phyloP scores from a whole-genome alignment of 2,888 invertebrate genomes.

The Hirtodrosophila cameraria region DNA sequence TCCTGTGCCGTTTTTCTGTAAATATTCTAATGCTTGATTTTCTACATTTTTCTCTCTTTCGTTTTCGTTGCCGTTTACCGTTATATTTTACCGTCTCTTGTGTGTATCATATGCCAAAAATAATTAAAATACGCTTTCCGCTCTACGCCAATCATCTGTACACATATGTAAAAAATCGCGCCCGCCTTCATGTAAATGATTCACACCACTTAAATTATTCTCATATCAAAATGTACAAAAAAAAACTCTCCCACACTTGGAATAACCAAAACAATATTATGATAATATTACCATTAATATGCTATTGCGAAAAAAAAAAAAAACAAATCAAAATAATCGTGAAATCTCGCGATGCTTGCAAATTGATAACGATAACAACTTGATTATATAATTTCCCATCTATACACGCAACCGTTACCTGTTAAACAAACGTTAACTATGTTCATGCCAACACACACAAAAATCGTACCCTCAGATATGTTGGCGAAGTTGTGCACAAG shows the following conservation, averaged over 20 bases:
- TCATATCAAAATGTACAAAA: conserved; percentile 31
- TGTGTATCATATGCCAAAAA: conserved; percentile 40
- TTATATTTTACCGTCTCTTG: conserved; percentile 38
- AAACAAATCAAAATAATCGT: conserved; percentile 13
- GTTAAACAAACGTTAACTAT: too few species aligned
- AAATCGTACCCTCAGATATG: conserved; percentile 85
- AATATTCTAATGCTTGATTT: conserved; percentile 60
- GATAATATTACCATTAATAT: conserved; percentile 4
- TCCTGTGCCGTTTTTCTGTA: conserved; percentile 24
- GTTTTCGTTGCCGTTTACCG: conserved; percentile 56
- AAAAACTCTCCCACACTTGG: conserved; percentile 4
- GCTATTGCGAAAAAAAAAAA: conserved; percentile 4
- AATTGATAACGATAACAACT: conserved; percentile 53
- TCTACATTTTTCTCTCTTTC: conserved; percentile 29
- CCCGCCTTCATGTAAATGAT: conserved; percentile 41
- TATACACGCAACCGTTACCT: conserved; percentile 38
- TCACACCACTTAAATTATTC: conserved; percentile 16
- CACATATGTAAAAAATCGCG: conserved; percentile 3
- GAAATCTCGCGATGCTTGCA: conserved; percentile 28
- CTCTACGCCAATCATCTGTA: conserved; percentile 41
- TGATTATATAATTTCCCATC: conserved; percentile 44
- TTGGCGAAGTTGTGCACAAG: conserved; percentile 89
- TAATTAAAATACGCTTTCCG: conserved; percentile 41
- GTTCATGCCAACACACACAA: conserved; percentile 30
- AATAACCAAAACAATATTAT: conserved; percentile 23